Base-by-base conservation (phyloP, 2,888 invertebrate species). In the Lithophane socia region DNA sequence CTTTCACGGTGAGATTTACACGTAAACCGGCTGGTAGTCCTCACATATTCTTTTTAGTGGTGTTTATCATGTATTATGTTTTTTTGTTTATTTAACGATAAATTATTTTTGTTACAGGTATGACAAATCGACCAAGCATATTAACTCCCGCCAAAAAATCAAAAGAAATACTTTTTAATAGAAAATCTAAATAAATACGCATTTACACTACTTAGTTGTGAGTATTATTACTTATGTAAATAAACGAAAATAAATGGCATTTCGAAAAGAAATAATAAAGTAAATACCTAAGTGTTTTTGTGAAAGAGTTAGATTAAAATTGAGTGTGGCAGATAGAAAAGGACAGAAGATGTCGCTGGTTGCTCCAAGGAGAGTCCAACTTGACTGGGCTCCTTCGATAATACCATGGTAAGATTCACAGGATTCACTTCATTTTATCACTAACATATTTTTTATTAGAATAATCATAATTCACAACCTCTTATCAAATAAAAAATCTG, bases 361-460 rank as follows among this genome's bases (percentile, higher is more conserved):
- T 8, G 96, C 96, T 63, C 96, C 96, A 2, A 91, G 96, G 76
- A 88, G 95, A 80, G 96, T 96, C 78, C 96, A 96, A 83, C 87
- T 96, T 70, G 96, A 95, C 83, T 96, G 96, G 96, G 93, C 95
- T 13, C 95, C 92, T 77, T 89, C 92, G 16, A 95, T 96, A 87
- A 95, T 96, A 88, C 96, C 96, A 86, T 96, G 96, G 96, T 96
- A 92, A 93, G 78, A 75, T 52, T 49, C 52, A 21, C 21, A 12
- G 21, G 52, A 52, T 52, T 21, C 3, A 47, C 12, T 56, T n/a
- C 4, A 56, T 56, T 56, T 56, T 56, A 56, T n/a, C n/a, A n/a
- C n/a, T 56, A 56, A 56, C 56, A 56, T 10, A 10, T 10, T n/a
- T n/a, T 4, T n/a, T 5, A 54, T 54, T 52, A 52, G 54, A 54